Percentiles rank a stretch among this genome's conserved stretches.
phyloP scores from a whole-genome alignment of 2,797 vertebrate genomes.

The Sebastes oblongus region DNA sequence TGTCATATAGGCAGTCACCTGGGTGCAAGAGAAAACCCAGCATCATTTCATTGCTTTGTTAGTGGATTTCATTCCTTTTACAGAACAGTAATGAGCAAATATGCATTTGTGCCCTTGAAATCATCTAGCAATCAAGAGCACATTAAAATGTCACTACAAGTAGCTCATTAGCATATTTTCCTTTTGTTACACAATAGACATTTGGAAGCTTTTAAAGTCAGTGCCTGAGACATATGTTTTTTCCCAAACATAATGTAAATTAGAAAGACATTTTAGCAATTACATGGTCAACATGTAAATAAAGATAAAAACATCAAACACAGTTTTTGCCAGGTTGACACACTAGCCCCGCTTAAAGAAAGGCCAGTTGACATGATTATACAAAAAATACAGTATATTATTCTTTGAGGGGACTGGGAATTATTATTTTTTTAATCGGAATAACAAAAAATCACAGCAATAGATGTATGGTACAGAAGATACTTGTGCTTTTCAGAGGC shows the following conservation, averaged over 20 bases:
- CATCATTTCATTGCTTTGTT: constrained; percentile 46
- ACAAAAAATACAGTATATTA: constrained; percentile 58
- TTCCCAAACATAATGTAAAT: constrained; percentile 13
- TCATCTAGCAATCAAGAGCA: constrained; percentile 39
- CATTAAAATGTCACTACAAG: constrained; percentile 60
- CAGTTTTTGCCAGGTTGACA: constrained; percentile 45
- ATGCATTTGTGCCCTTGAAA: constrained; percentile 26
- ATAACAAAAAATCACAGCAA: constrained; percentile 63
- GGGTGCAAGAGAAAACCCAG: constrained; percentile 35
- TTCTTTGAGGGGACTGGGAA: constrained; percentile 2
- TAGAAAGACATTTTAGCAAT: constrained; percentile 46
- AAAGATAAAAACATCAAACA: constrained; percentile 62
- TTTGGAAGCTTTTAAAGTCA: constrained; percentile 49
- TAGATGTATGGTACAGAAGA: constrained; percentile 51
- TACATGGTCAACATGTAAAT: constrained; percentile 80
- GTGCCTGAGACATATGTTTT: constrained; percentile 63
- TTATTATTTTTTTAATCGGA: neutral
- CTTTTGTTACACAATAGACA: constrained; percentile 40
- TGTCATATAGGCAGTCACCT: constrained; percentile 56
- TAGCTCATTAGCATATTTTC: constrained; percentile 48
- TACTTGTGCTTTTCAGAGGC: constrained; percentile 75
- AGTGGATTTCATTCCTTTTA: constrained; percentile 47
- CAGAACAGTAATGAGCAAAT: constrained; percentile 44
- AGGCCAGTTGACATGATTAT: constrained; percentile 30
- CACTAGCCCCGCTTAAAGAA: constrained; percentile 51